Conservation (phyloP, 1,140 invertebrate genomes). For the Macrobrachium nipponense region DNA sequence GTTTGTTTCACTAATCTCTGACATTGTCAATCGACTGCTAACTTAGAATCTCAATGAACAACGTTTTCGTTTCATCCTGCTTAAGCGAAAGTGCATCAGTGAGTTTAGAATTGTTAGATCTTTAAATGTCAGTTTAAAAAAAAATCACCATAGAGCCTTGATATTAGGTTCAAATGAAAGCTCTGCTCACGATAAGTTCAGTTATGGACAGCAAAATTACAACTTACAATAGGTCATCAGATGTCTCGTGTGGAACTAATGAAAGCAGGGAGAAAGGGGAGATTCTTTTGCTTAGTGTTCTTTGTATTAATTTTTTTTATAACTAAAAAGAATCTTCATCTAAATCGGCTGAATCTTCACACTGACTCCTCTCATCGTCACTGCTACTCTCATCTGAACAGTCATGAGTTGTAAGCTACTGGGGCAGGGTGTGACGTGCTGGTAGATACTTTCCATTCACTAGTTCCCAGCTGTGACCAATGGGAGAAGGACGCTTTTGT, state of each 20-base stretch:
- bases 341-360: slow-evolving; percentile 6
- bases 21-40: too few relatives aligned
- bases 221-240: background rate
- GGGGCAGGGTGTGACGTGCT: background rate
- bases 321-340: background rate
- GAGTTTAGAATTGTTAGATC: too few relatives aligned
- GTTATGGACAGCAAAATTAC: background rate
- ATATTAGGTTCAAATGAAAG: slow-evolving; percentile 9
- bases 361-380: too few relatives aligned
- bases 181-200: background rate
- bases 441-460: slow-evolving; percentile 1
- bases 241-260: background rate
- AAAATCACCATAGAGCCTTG: background rate
- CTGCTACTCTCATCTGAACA: slow-evolving; percentile 12
- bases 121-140: background rate
- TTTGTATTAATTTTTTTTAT: background rate
- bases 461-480: background rate
- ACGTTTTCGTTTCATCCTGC: too few relatives aligned
- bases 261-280: background rate
- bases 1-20: too few relatives aligned
- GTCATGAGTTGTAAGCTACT: slow-evolving; percentile 22
- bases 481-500: slow-evolving; percentile 15
- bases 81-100: too few relatives aligned
- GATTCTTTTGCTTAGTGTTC: background rate
- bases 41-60: too few relatives aligned